Conservation (phyloP, 2,888 invertebrate genomes). For the Disparrhopalites patrizii region DNA sequence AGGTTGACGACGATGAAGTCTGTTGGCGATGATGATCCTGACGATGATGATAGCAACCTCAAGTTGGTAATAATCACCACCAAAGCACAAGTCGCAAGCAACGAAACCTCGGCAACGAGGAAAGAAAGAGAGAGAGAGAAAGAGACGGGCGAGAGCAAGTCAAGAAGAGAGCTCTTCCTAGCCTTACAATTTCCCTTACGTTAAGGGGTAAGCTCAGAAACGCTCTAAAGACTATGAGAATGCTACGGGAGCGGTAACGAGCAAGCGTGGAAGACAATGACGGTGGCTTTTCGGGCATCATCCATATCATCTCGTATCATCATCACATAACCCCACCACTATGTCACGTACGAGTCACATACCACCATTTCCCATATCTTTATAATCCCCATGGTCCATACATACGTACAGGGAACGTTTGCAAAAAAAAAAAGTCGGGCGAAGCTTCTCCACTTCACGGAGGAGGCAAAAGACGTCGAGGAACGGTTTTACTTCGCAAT, state of each 20-base stretch:
- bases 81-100: slow-evolving; percentile 25
- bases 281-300: slow-evolving; percentile 15
- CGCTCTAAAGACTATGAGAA: neutral
- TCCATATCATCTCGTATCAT: slow-evolving; percentile 18
- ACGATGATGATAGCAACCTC: slow-evolving; percentile 35
- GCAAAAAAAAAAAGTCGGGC: neutral
- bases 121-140: slow-evolving; percentile 18
- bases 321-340: too few relatives aligned
- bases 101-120: slow-evolving; percentile 20
- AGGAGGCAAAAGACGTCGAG: neutral
- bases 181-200: too few relatives aligned
- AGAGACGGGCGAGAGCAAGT: too few relatives aligned
- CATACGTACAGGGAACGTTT: neutral
- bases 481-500: slow-evolving; percentile 8
- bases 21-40: slow-evolving; percentile 28
- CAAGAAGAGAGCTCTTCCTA: slow-evolving; percentile 13
- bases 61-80: slow-evolving; percentile 35
- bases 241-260: slow-evolving; percentile 7
- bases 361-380: slow-evolving; percentile 1
- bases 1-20: slow-evolving; percentile 29
- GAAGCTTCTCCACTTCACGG: neutral
- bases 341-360: slow-evolving; percentile 1
- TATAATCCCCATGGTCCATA: neutral
- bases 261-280: slow-evolving; percentile 23
- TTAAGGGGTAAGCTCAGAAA: slow-evolving; percentile 8